A percentile compares a stretch with the other conserved stretches of the same genome.
Conservation (phyloP, 2,113 vertebrate species). For the Mungos mungo region DNA sequence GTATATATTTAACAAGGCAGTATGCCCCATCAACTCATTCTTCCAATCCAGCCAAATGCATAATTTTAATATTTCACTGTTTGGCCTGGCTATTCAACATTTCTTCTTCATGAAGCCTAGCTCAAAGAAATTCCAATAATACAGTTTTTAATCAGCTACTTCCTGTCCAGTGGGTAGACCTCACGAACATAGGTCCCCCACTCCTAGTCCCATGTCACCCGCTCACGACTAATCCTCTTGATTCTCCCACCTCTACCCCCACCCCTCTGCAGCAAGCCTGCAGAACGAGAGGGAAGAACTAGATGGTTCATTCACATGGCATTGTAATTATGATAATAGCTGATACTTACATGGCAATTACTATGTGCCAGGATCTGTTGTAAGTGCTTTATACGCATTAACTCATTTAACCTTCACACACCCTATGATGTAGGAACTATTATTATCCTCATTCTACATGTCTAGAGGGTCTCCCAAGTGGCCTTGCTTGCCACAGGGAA, state of each 20-base stretch:
- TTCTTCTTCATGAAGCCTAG: not conserved
- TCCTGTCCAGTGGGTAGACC: not conserved
- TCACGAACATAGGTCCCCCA: not conserved
- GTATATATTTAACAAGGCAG: not conserved
- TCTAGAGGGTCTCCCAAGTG: not conserved
- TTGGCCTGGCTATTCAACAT: not conserved
- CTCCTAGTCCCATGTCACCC: not conserved
- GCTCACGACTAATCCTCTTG: not conserved
- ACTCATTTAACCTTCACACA: slow-evolving; percentile 50
- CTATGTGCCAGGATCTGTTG: not conserved
- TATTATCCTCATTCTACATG: not conserved
- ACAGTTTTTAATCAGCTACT: not conserved
- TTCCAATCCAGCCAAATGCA: not conserved
- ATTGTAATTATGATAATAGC: slow-evolving; percentile 29
- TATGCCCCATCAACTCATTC: not conserved
- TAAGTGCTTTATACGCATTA: slow-evolving; percentile 28
- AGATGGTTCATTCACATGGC: not conserved
- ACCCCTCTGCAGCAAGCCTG: not conserved
- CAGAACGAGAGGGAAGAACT: not conserved
- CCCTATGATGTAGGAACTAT: not conserved
- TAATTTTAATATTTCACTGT: not conserved
- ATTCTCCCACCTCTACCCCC: not conserved
- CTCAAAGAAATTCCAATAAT: slow-evolving; percentile 15
- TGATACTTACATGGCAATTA: slow-evolving; percentile 28
- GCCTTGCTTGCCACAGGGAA: not conserved